Base-by-base conservation (phyloP, 1,140 invertebrate species). In the Limonius californicus region DNA sequence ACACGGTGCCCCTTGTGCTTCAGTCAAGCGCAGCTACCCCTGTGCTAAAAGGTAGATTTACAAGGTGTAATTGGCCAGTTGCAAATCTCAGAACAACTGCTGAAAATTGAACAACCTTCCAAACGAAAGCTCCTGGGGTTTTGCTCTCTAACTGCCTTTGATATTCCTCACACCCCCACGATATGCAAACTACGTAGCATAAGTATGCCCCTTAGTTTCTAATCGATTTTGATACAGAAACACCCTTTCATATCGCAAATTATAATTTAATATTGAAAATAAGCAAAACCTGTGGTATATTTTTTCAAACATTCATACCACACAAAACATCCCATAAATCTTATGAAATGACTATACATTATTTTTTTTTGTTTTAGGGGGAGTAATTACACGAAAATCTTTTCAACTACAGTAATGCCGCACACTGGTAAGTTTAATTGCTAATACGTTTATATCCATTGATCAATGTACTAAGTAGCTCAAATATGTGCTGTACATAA, bases 201-300 rank as follows among this genome's bases (percentile, higher is more conserved):
- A 21, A 11, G n/a, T 3, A 15, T 50, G 14, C 3, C 45, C 14
- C 15, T 21, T 50, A 50, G 18, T 50, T 50, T 50, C 3, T 50
- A 50, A 50, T 50, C 45, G 45, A 50, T 50, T 50, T 50, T 21
- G 45, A 50, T 50, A 50, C 45, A 50, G 16, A 19, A 50, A 50
- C 45, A 50, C 45, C 15, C 6, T 50, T 50, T 50, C 45, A 11
- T 50, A 50, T 19, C 45, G 19, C 45, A 18, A 50, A 50, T 21
- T 12, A 50, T 50, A 50, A 50, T 50, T 50, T 50, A 12, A 7
- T 21, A 18, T 8, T n/a, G 45, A 18, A 21, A 50, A 50, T n/a
- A n/a, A n/a, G n/a, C n/a, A n/a, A n/a, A n/a, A n/a, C n/a, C n/a
- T n/a, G n/a, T n/a, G n/a, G n/a, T n/a, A n/a, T n/a, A n/a, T n/a